Conservation (phyloP, 37 sponge, comb jelly and placozoan species). For the Spongia lamella region DNA sequence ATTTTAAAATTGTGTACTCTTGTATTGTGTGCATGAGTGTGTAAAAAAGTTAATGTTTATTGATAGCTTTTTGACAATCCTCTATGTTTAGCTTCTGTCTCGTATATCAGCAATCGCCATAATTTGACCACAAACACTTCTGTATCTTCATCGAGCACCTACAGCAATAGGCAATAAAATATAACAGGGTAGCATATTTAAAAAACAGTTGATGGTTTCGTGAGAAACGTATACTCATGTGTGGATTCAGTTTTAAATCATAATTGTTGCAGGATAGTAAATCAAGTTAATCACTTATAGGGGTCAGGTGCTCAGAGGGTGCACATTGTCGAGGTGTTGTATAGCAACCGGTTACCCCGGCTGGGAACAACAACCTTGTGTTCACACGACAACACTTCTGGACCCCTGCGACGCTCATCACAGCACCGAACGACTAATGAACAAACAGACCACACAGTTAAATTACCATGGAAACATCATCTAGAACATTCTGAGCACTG, state of each 20-base stretch:
- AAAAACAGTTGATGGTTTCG: too few relatives aligned
- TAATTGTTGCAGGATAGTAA: too few relatives aligned
- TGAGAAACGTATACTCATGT: too few relatives aligned
- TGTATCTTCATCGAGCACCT: conserved; percentile 98
- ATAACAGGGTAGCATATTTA: conserved; percentile 5
- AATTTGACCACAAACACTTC: conserved; percentile 95
- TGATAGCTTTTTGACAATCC: conserved; percentile 84
- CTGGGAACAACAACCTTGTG: too few relatives aligned
- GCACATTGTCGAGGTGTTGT: too few relatives aligned
- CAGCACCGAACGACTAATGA: neutral
- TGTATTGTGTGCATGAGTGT: too few relatives aligned
- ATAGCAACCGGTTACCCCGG: too few relatives aligned
- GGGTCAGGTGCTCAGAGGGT: too few relatives aligned
- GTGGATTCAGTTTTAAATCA: too few relatives aligned
- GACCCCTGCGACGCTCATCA: neutral
- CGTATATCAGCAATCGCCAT: conserved; percentile 96
- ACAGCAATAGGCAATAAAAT: neutral
- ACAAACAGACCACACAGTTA: neutral
- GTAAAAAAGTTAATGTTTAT: neutral
- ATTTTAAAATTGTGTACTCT: too few relatives aligned
- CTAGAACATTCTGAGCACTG: conserved; percentile 54
- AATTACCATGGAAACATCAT: conserved; percentile 79
- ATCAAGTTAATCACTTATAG: too few relatives aligned
- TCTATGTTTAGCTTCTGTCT: conserved; percentile 91
- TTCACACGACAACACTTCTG: too few relatives aligned